Percentiles rank a stretch among this genome's conserved stretches.
These are phyloP conservation scores for Tragopan temminckii DNA, from an alignment of 2,797 vertebrate genomes.

Conservation along the genomic window DNA sequence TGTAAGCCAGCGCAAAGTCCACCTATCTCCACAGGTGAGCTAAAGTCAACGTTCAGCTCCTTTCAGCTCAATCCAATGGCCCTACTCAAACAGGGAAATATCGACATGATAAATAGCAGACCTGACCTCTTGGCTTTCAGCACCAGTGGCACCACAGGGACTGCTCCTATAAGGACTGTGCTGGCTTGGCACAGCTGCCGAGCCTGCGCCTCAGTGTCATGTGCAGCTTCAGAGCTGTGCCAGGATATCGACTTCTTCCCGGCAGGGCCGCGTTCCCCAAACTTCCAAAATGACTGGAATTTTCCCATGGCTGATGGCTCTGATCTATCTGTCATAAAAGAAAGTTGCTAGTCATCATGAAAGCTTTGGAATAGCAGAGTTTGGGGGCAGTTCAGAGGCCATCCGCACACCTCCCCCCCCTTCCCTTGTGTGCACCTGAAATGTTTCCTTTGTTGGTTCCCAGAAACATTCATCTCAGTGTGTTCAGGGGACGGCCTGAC, in stretches of 20 bases:
- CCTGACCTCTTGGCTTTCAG: not conserved
- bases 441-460: not conserved
- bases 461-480: not conserved
- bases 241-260: not conserved
- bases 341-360: rapidly evolving
- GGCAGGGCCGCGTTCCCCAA: rapidly evolving
- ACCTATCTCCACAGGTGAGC: not conserved
- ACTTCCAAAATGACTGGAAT: not conserved
- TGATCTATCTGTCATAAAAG: rapidly evolving
- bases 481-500: constrained; percentile 15
- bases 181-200: not conserved
- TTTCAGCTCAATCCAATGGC: not conserved
- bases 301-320: not conserved
- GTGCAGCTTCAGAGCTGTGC: not conserved
- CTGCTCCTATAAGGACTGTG: not conserved
- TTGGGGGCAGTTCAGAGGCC: not conserved
- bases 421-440: not conserved
- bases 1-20: constrained; percentile 37
- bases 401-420: not conserved
- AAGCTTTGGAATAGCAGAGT: not conserved
- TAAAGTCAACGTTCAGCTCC: not conserved
- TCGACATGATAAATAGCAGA: not conserved
- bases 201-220: not conserved
- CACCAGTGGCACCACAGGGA: not conserved
- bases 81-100: not conserved